Evolutionary conservation across 1,140 invertebrate genomes (phyloP).

Genomic region (Leptopilina clavipes): DNA sequence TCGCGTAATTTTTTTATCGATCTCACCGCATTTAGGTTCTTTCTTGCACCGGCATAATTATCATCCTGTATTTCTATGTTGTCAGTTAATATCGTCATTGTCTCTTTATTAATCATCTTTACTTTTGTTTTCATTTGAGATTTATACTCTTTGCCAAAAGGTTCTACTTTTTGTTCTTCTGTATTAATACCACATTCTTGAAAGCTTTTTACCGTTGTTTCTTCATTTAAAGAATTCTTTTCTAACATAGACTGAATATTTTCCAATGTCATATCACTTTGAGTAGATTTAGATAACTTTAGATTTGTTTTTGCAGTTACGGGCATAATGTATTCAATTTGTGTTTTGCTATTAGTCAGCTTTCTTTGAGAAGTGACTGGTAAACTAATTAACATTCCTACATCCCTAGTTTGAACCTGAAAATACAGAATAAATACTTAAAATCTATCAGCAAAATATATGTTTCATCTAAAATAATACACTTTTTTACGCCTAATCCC

Average conservation of each 20-base stretch:
- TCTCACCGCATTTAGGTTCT: not conserved
- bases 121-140: not conserved
- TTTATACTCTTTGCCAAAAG: not conserved
- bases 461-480: too few species aligned
- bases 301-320: not conserved
- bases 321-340: not conserved
- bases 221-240: not conserved
- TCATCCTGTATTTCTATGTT: too few species aligned
- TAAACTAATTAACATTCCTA: not conserved
- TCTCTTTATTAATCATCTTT: too few species aligned
- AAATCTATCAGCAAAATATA: too few species aligned
- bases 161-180: not conserved
- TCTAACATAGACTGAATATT: not conserved
- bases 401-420: not conserved
- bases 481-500: too few species aligned
- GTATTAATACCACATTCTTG: not conserved
- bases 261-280: not conserved
- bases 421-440: not conserved
- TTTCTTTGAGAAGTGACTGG: not conserved
- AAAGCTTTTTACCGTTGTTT: not conserved
- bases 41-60: too few species aligned
- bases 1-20: not conserved
- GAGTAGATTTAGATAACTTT: not conserved
- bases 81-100: too few species aligned
- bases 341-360: not conserved